Evolutionary conservation across 1,140 invertebrate species (phyloP).

Genomic region (Gonioctena quinquepunctata): DNA sequence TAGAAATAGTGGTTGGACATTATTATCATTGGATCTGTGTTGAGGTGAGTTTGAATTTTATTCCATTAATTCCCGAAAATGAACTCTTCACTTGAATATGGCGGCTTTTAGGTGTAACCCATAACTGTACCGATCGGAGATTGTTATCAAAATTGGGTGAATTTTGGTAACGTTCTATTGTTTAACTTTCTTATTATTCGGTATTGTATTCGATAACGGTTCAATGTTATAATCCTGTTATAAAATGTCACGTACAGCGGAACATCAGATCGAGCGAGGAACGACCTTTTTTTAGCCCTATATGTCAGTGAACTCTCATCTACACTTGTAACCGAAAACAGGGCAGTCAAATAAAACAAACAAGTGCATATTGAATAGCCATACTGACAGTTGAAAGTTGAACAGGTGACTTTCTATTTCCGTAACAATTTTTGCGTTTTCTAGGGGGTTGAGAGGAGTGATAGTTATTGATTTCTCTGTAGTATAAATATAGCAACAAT

Average conservation of each 20-base stretch:
- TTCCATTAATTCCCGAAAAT: conserved; percentile 2
- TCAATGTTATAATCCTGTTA: no score
- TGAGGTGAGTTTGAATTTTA: conserved; percentile 30
- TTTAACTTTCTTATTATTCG: no score
- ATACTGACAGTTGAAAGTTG: no score
- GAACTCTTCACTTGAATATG: conserved; percentile 25
- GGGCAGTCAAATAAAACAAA: not conserved
- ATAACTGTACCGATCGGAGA: not conserved
- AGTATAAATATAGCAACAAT: conserved; percentile 2
- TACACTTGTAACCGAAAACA: not conserved
- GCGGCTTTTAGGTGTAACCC: conserved; percentile 38
- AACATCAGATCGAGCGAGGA: no score
- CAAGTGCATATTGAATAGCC: no score
- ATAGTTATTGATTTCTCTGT: not conserved
- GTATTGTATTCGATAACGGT: no score
- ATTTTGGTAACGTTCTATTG: no score
- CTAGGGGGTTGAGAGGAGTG: not conserved
- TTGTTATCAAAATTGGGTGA: not conserved
- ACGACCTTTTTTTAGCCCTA: not conserved
- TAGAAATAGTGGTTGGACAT: conserved; percentile 22
- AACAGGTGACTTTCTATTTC: not conserved
- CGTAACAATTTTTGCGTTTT: not conserved
- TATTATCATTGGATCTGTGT: conserved; percentile 6
- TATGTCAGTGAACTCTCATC: conserved; percentile 12
- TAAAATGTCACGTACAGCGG: no score